These are phyloP conservation scores for Erythrocercus mccallii DNA, from an alignment of 2,113 vertebrate genomes.

Conservation along the genomic window DNA sequence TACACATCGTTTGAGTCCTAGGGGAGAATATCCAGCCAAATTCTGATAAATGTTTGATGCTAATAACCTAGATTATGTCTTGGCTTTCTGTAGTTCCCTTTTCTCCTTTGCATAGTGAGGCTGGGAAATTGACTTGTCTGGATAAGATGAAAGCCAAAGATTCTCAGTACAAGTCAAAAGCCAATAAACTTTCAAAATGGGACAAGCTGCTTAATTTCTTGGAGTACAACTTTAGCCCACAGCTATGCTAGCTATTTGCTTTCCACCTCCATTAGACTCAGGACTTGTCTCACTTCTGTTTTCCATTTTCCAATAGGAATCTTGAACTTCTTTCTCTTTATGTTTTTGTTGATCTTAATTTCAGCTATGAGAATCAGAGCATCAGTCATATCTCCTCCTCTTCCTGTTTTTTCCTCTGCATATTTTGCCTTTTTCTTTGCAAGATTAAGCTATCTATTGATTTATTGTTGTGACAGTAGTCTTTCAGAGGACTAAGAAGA, in stretches of 20 bases:
- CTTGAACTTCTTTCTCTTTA: background rate
- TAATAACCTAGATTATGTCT: background rate
- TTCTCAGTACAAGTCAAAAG: background rate
- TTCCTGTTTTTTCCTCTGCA: background rate
- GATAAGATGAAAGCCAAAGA: background rate
- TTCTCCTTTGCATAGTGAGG: background rate
- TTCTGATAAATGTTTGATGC: conserved; percentile 8
- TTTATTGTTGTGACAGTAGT: conserved; percentile 7
- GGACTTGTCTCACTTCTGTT: background rate
- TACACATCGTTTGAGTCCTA: background rate
- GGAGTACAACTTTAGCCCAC: background rate
- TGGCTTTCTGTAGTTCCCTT: background rate
- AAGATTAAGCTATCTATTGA: background rate
- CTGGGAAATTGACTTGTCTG: background rate
- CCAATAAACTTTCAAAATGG: conserved; percentile 9
- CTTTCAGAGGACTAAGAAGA: conserved; percentile 11
- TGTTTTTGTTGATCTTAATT: background rate
- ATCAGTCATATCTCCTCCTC: background rate
- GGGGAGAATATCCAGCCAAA: background rate
- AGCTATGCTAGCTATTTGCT: background rate
- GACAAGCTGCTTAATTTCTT: background rate
- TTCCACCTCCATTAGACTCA: background rate
- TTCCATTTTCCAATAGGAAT: background rate
- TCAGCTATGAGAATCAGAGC: background rate
- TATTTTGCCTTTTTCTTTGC: background rate